Evolutionary conservation across 2,888 invertebrate genomes (phyloP).

Genomic region (Furcula furcula): DNA sequence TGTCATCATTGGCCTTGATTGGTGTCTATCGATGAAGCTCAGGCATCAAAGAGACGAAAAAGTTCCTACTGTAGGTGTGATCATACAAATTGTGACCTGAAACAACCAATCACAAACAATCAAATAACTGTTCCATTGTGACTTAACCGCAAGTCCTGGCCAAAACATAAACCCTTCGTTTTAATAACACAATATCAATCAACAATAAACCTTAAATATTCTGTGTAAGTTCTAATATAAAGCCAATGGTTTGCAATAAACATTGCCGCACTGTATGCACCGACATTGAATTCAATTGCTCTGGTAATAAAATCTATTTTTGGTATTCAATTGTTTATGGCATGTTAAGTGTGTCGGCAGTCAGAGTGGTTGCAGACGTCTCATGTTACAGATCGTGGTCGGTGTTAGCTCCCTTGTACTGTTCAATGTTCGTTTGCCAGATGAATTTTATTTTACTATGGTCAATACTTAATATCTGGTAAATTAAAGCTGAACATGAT

Average conservation of each 20-base stretch:
- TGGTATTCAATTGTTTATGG: conserved; percentile 64
- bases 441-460: no score
- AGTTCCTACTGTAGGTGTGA: no score
- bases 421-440: conserved; percentile 35
- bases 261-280: conserved; percentile 50
- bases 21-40: conserved; percentile 5
- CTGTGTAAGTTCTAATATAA: conserved; percentile 46
- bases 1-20: conserved; percentile 10
- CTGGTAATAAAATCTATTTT: conserved; percentile 71
- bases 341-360: conserved; percentile 53
- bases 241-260: conserved; percentile 44
- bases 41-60: conserved; percentile 10
- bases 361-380: conserved; percentile 61
- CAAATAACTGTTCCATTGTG: conserved; percentile 43
- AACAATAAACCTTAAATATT: conserved; percentile 44
- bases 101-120: conserved; percentile 27
- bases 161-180: conserved; percentile 40
- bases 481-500: no score
- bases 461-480: no score
- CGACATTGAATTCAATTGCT: conserved; percentile 73
- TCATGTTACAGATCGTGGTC: conserved; percentile 63
- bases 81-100: conserved; percentile 15
- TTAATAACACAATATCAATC: conserved; percentile 27
- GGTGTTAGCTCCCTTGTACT: conserved; percentile 57
- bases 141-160: conserved; percentile 52